Conservation (phyloP, 2,888 invertebrate species). For the Xestobium rufovillosum region DNA sequence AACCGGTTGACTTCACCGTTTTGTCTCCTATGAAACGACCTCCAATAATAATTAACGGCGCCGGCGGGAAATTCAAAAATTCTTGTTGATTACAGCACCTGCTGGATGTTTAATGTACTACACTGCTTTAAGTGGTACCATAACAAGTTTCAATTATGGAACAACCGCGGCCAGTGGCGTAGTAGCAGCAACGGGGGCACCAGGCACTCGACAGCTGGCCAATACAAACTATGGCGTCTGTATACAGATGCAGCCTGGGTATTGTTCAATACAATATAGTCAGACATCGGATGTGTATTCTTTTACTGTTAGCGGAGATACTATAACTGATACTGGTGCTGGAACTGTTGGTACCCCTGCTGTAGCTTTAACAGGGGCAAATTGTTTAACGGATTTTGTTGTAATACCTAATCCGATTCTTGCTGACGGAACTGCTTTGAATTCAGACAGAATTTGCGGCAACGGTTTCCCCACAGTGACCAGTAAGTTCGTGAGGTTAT, state of each 20-base stretch:
- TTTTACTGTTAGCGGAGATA: constrained; percentile 66
- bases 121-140: constrained; percentile 52
- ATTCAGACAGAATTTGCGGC: constrained; percentile 69
- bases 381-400: constrained; percentile 66
- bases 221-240: constrained; percentile 67
- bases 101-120: constrained; percentile 71
- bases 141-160: constrained; percentile 68
- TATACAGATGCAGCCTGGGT: constrained; percentile 61
- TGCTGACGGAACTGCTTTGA: constrained; percentile 40
- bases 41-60: too few species aligned
- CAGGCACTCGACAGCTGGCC: constrained; percentile 60
- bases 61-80: too few species aligned
- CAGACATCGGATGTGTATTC: constrained; percentile 50
- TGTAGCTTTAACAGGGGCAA: constrained; percentile 50
- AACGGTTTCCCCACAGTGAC: constrained; percentile 59
- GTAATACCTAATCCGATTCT: constrained; percentile 60
- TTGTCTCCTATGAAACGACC: too few species aligned
- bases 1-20: too few species aligned
- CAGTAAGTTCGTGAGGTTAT: constrained; percentile 43
- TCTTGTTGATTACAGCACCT: constrained; percentile 53
- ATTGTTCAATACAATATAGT: constrained; percentile 63
- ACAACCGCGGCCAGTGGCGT: constrained; percentile 35
- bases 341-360: constrained; percentile 52
- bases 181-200: constrained; percentile 27
- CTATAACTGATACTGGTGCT: constrained; percentile 53